Evolutionary conservation across 1,140 invertebrate species (phyloP), one percentile per base, ranked within the genome.

Genomic region (Ceratoteleas bidentatus): DNA sequence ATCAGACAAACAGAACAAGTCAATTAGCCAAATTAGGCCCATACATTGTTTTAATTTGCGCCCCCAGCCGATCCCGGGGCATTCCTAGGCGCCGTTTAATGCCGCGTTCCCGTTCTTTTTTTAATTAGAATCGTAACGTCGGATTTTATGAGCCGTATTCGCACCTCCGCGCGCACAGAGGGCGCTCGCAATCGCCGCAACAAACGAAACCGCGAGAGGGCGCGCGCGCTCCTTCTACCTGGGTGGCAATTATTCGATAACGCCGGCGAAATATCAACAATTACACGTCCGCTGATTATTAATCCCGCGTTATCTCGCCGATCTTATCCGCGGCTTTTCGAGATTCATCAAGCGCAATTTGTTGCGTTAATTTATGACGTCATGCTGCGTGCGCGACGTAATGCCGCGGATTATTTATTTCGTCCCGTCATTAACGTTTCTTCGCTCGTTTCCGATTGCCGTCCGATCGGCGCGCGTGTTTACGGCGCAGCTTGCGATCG

Each of bases 41-140:
- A 24, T 24, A 24, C 1, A 24, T 24, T 24, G 24, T 24, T 24
- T 24, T 24, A 24, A 24, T 24, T 24, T 24, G 24, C 24, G 24
- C 24, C 24, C 24, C 24, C 24, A 24, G 24, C 24, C 24, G 24
- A 4, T 24, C 24, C 24, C 24, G 24, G 4, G 24, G 24, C 24
- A 24, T 24, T 4, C 1, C 24, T 24, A 24, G 24, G 24, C 24
- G 24, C 24, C 24, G 24, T 24, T 24, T 24, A 24, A 24, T 24
- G 24, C 24, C 24, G 24, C 24, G 24, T 24, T 4, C 24, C 24
- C 24, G 38, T 49, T 85, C 69, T 82, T 15, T 33, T 86, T 86
- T 87, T 90, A 90, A 90, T 90, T 90, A 88, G 85, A 87, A 85
- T 84, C 57, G 77, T 84, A 85, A 88, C 78, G 83, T 78, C 53